These are phyloP conservation scores for Tiaroga cobitis DNA, from an alignment of 2,797 vertebrate genomes.

Conservation along the genomic window DNA sequence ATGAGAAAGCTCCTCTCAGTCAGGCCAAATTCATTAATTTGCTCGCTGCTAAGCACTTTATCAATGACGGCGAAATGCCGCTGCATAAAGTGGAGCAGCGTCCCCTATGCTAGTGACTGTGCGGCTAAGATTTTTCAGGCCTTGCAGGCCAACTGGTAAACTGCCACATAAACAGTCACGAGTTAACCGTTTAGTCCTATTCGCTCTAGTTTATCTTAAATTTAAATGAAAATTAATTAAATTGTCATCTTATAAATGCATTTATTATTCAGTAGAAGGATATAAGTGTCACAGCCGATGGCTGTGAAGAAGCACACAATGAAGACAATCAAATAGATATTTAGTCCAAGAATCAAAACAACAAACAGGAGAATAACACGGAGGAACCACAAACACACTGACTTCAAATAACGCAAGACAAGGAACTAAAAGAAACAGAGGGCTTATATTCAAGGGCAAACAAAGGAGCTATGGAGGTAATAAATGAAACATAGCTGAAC, in stretches of 20 bases:
- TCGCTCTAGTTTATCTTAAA: neutral
- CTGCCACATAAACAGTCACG: too few species aligned
- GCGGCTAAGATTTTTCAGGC: slow-evolving; percentile 38
- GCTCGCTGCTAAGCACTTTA: slow-evolving; percentile 78
- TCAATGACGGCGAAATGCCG: slow-evolving; percentile 78
- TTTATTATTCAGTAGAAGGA: neutral
- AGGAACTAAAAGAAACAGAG: too few species aligned
- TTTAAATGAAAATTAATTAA: neutral
- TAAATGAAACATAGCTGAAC: too few species aligned
- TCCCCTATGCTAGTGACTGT: slow-evolving; percentile 30
- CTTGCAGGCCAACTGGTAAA: slow-evolving; percentile 20
- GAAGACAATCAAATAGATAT: too few species aligned
- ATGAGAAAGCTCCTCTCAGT: slow-evolving; percentile 68
- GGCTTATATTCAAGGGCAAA: too few species aligned
- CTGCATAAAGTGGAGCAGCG: slow-evolving; percentile 65
- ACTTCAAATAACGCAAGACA: too few species aligned
- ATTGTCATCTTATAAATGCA: neutral
- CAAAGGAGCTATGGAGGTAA: too few species aligned
- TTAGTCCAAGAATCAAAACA: too few species aligned
- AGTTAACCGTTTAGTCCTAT: slow-evolving; percentile 1
- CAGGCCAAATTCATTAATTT: slow-evolving; percentile 81
- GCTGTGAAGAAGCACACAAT: too few species aligned
- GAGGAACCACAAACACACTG: too few species aligned
- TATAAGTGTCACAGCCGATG: neutral
- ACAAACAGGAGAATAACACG: too few species aligned